Evolutionary conservation across 2,113 vertebrate species (phyloP), one percentile per base, ranked within the genome.

Genomic region (Rhinichthys klamathensis): DNA sequence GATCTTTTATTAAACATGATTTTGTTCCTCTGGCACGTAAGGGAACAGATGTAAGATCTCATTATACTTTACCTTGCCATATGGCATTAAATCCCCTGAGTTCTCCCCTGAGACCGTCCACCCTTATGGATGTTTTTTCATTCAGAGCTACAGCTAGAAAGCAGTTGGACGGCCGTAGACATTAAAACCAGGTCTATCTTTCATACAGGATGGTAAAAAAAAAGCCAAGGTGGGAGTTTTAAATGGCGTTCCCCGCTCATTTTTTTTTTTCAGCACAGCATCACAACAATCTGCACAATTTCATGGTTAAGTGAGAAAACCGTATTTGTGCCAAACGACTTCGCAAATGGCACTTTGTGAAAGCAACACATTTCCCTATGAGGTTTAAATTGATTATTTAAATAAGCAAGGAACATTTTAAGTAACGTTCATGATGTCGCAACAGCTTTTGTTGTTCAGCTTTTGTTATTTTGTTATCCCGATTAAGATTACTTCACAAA

Each of bases 31-130:
- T 89, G 89, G 72, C 90, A 90, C 87, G 44, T 87, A 89, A 90
- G 87, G 88, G 69, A 90, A 90, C 93, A 94, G 93, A 92, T 94
- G 93, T 90, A 92, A 91, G 69, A 84, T 86, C 90, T 93, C 90
- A 91, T 93, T 93, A 93, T 88, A 75, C 46, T 88, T 88, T 86
- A 84, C 88, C 75, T 89, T 89, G 91, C 92, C 93, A 93, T 93
- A 93, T 93, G 94, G 92, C 87, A 38, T 79, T 65, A 82, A 63
- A 85, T 63, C 83, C 88, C 56, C 88, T 87, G 85, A 83, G 74
- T 85, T 82, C 83, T 84, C 85, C 84, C 82, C 84, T 78, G 67
- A 18, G 72, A 86, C 69, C 38, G 82, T 72, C 67, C 25, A 77
- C 10, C 88, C 83, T 70, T n/a, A 2, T 56, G 25, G 75, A 86